Evolutionary conservation across 2,888 invertebrate genomes (phyloP).

Genomic region (Tetragnatha montana): DNA sequence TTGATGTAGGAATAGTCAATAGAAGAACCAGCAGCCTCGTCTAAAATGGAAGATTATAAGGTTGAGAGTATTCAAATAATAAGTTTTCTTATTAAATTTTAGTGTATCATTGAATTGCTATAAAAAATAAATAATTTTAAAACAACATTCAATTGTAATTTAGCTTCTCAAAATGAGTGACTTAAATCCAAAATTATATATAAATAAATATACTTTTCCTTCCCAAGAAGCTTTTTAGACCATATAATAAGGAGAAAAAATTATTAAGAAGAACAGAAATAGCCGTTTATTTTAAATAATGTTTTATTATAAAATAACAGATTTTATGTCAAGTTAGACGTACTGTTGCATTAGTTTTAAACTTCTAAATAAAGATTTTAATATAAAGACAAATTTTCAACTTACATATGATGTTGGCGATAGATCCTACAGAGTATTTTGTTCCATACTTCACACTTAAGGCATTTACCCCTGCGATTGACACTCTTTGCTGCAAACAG

Average conservation of each 20-base stretch:
- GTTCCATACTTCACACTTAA: slow-evolving; percentile 82
- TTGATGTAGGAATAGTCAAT: slow-evolving; percentile 76
- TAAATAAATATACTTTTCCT: too few relatives aligned
- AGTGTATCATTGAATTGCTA: neutral
- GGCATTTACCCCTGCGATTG: slow-evolving; percentile 80
- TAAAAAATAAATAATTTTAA: neutral
- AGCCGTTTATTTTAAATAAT: too few relatives aligned
- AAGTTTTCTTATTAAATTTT: neutral
- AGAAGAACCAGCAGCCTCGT: slow-evolving; percentile 76
- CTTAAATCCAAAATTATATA: neutral
- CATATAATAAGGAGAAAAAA: too few relatives aligned
- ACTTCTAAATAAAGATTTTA: too few relatives aligned
- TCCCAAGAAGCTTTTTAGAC: too few relatives aligned
- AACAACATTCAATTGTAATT: neutral
- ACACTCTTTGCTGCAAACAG: slow-evolving; percentile 36
- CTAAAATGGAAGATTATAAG: slow-evolving; percentile 72
- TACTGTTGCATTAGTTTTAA: too few relatives aligned
- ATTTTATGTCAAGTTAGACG: too few relatives aligned
- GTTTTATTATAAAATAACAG: too few relatives aligned
- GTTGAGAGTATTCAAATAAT: neutral
- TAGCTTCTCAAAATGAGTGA: neutral
- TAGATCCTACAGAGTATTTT: slow-evolving; percentile 80
- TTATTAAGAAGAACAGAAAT: too few relatives aligned
- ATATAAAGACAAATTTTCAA: too few relatives aligned
- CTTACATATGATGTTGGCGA: slow-evolving; percentile 76